Base-by-base conservation (phyloP, 2,888 invertebrate genomes). In the Acanthosepion lycidas region DNA sequence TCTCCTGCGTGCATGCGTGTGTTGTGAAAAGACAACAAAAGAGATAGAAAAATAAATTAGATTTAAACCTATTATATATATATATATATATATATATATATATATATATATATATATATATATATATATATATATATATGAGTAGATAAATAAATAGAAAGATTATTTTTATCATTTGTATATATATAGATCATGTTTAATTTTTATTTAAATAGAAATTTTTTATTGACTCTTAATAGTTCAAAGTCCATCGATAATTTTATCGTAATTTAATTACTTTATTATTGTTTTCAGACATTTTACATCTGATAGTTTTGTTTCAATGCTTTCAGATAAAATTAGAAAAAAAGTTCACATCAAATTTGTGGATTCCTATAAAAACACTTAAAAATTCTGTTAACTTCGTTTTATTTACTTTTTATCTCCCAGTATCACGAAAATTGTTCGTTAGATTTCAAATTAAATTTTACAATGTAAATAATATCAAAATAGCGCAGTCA, bases 31-130 rank as follows among this genome's bases (percentile, higher is more conserved):
- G n/a, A n/a, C 5, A 0, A 26, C 78, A 33, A 3, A 12, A 23
- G n/a, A n/a, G 6, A 42, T 42, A 15, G 15, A 78, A 15, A n/a
- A n/a, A n/a, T n/a, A n/a, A 15, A 78, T n/a, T n/a, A 33, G 9
- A 78, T 59, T 23, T 23, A 59, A 20, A 59, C 23, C 26, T 0
- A 64, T 23, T 12, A 78, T 78, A 78, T 78, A n/a, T 78, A 78
- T 78, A 78, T 78, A 78, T n/a, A 78, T 78, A 78, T 78, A n/a
- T n/a, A 78, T n/a, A 78, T 78, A 78, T 78, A 78, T 78, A 78
- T 28, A 78, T 28, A 78, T 78, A 78, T 78, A n/a, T 78, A 78
- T 78, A 9, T 78, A 78, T 78, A 78, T 28, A 78, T 28, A 78
- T 78, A 78, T 78, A 78, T 78, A 78, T 78, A 78, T 28, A n/a